Percentiles rank a stretch among this genome's conserved stretches.
Evolutionary conservation across 2,888 invertebrate species (phyloP).

Genomic region (Aporophyla lueneburgensis): DNA sequence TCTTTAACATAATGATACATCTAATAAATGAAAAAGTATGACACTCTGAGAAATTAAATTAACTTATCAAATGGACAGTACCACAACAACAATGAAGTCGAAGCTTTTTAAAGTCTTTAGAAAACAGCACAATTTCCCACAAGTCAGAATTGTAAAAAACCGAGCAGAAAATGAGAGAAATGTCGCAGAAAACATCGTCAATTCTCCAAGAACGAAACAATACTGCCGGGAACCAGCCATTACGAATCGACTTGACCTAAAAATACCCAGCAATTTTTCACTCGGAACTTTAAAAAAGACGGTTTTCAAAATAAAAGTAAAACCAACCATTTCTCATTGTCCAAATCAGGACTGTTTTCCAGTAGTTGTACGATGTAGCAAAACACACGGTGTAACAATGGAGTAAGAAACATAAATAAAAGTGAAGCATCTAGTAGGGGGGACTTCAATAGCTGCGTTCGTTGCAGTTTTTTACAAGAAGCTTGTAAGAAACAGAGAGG

Average conservation of each 20-base stretch:
- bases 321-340: conserved; percentile 63
- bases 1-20: neutral
- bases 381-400: conserved; percentile 57
- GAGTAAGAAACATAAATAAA: conserved; percentile 56
- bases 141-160: conserved; percentile 41
- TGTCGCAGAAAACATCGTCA: conserved; percentile 52
- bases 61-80: neutral
- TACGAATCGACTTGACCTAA: conserved; percentile 65
- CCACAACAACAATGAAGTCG: neutral
- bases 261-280: conserved; percentile 64
- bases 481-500: neutral
- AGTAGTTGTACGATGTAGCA: conserved; percentile 37
- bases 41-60: neutral
- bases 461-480: conserved; percentile 39
- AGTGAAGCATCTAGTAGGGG: conserved; percentile 43
- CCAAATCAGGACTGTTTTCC: conserved; percentile 59
- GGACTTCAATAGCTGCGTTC: conserved; percentile 61
- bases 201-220: conserved; percentile 60
- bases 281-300: conserved; percentile 61
- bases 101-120: neutral
- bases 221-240: conserved; percentile 50
- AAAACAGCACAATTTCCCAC: conserved; percentile 17
- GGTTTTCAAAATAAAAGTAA: conserved; percentile 57
- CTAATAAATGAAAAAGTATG: too few species aligned
- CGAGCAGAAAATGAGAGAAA: conserved; percentile 47